phyloP scores from a whole-genome alignment of 2,797 vertebrate species.

The Chelon auratus region DNA sequence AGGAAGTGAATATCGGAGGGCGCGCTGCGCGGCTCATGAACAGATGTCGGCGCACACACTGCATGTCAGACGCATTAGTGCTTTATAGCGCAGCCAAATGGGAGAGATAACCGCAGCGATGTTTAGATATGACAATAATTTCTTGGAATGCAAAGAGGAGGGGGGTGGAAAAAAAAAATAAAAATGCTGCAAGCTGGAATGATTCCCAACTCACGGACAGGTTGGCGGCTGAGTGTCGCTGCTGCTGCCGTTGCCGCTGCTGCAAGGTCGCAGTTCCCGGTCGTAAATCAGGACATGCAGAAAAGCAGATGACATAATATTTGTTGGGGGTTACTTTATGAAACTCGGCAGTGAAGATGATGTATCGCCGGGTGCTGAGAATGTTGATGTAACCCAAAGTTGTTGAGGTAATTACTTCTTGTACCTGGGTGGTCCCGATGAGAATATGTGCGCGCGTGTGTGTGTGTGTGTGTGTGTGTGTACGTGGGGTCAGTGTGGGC shows the following conservation, averaged over 20 bases:
- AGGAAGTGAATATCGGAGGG: slow-evolving; percentile 71
- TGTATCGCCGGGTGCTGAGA: slow-evolving; percentile 49
- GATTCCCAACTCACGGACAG: slow-evolving; percentile 21
- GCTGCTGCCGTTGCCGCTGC: neutral
- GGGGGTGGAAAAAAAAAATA: neutral
- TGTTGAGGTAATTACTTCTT: slow-evolving; percentile 81
- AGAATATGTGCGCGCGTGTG: slow-evolving; percentile 55
- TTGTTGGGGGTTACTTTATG: slow-evolving; percentile 56
- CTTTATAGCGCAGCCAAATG: slow-evolving; percentile 65
- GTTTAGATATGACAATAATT: slow-evolving; percentile 64
- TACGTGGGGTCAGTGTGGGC: slow-evolving; percentile 17
- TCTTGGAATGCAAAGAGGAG: slow-evolving; percentile 38
- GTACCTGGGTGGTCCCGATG: slow-evolving; percentile 81
- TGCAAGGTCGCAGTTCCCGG: slow-evolving; percentile 7
- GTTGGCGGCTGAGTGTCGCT: slow-evolving; percentile 7
- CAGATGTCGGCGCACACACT: slow-evolving; percentile 67
- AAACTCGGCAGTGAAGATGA: slow-evolving; percentile 61
- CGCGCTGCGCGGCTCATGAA: slow-evolving; percentile 60
- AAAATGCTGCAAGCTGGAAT: slow-evolving; percentile 4
- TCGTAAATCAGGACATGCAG: slow-evolving; percentile 40
- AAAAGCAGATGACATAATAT: slow-evolving; percentile 52
- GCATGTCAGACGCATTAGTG: slow-evolving; percentile 66
- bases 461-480: slow-evolving; percentile 20
- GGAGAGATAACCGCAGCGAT: slow-evolving; percentile 56
- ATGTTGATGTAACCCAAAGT: slow-evolving; percentile 74